A percentile compares a stretch with the other conserved stretches of the same genome.
These are phyloP conservation scores for Alouatta palliata DNA, from an alignment of 2,113 vertebrate species.

Conservation along the genomic window DNA sequence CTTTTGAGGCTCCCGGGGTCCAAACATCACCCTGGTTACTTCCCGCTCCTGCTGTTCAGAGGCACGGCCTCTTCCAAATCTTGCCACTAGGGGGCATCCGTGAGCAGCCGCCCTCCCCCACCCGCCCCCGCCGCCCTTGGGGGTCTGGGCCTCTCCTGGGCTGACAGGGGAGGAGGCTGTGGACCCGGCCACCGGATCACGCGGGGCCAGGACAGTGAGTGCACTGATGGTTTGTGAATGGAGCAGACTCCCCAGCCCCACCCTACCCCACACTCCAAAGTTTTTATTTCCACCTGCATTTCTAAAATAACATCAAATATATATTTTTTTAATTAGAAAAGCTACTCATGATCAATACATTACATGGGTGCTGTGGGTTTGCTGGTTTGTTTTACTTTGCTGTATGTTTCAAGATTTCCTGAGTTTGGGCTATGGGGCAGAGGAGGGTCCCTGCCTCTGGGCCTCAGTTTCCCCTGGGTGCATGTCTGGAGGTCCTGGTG, in stretches of 20 bases:
- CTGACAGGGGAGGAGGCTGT: neutral
- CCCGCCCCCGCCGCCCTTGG: accelerated
- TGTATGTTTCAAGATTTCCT: neutral
- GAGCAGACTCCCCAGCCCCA: no score
- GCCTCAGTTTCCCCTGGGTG: neutral
- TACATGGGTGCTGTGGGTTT: neutral
- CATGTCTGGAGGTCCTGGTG: neutral
- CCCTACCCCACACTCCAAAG: neutral
- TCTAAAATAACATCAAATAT: neutral
- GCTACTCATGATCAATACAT: neutral
- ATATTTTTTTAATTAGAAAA: neutral
- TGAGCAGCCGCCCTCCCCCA: no score
- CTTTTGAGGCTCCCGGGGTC: neutral
- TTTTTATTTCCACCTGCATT: neutral
- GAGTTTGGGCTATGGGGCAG: no score
- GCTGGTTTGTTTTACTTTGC: neutral
- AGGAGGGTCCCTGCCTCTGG: neutral
- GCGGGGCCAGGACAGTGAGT: no score
- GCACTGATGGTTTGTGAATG: neutral
- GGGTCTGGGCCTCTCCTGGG: no score
- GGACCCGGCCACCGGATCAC: neutral
- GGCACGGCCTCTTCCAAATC: neutral
- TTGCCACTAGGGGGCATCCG: slow-evolving; percentile 60
- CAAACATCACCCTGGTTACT: neutral
- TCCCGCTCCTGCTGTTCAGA: neutral